phyloP scores from a whole-genome alignment of 2,797 vertebrate genomes.

The Rhinatrema bivittatum region DNA sequence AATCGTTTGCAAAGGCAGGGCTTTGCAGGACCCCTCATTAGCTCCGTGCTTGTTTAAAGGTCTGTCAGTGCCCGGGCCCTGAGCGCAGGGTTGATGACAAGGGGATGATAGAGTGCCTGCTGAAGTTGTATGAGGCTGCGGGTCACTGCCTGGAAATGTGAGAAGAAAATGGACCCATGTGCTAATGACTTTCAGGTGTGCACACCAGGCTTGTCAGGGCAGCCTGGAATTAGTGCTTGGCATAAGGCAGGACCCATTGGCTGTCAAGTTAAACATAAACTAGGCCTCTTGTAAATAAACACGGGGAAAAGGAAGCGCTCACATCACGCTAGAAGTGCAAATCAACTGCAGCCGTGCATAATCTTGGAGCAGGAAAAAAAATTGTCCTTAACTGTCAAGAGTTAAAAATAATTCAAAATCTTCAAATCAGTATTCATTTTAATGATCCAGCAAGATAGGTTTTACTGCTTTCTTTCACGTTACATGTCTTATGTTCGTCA shows the following conservation, averaged over 20 bases:
- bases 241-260: conserved; percentile 11
- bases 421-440: accelerated
- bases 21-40: conserved; percentile 10
- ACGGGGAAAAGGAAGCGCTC: conserved; percentile 18
- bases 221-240: conserved; percentile 28
- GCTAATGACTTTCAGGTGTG: conserved; percentile 56
- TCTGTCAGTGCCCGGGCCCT: conserved; percentile 11
- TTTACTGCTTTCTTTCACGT: too few relatives aligned
- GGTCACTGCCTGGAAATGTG: conserved; percentile 50
- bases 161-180: conserved; percentile 41
- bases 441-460: too few relatives aligned
- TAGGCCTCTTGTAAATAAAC: conserved; percentile 25
- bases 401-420: neutral
- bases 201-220: conserved; percentile 25
- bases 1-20: neutral
- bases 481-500: too few relatives aligned
- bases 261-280: conserved; percentile 49
- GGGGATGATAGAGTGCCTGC: conserved; percentile 48
- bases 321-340: conserved; percentile 3
- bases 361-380: accelerated
- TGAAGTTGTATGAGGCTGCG: conserved; percentile 25
- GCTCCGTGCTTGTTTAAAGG: neutral
- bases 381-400: accelerated
- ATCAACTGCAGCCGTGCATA: accelerated
- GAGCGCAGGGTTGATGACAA: conserved; percentile 16